These are phyloP conservation scores for Thunnus albacares DNA, from an alignment of 2,797 vertebrate species.

Conservation along the genomic window DNA sequence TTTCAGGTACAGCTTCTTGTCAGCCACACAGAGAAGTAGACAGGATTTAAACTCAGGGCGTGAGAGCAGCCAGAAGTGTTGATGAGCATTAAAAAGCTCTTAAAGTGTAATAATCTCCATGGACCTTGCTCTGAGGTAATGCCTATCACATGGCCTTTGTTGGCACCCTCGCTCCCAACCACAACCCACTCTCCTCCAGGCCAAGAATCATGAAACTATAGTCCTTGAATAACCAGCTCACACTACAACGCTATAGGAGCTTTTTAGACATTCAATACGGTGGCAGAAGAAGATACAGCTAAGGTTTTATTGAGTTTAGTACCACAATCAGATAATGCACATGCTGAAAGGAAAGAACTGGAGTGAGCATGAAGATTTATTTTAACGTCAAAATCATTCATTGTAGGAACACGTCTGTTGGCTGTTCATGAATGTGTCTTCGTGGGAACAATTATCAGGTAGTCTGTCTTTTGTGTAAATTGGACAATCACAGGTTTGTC, in stretches of 20 bases:
- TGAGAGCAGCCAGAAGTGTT: slow-evolving; percentile 87
- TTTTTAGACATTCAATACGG: slow-evolving; percentile 4
- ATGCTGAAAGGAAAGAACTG: background rate
- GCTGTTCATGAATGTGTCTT: slow-evolving; percentile 39
- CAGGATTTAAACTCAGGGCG: slow-evolving; percentile 67
- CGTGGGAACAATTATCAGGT: slow-evolving; percentile 46
- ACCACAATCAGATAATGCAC: background rate
- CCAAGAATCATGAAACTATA: slow-evolving; percentile 63
- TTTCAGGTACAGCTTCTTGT: slow-evolving; percentile 7
- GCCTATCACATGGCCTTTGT: slow-evolving; percentile 77
- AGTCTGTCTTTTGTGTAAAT: slow-evolving; percentile 47
- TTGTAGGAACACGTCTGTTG: background rate
- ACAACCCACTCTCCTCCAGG: slow-evolving; percentile 54
- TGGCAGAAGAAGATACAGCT: slow-evolving; percentile 9
- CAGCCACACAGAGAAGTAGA: slow-evolving; percentile 40
- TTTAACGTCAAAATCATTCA: slow-evolving; percentile 5
- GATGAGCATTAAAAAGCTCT: slow-evolving; percentile 89
- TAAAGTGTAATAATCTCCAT: slow-evolving; percentile 84
- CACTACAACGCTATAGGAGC: slow-evolving; percentile 16
- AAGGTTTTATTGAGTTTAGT: slow-evolving; percentile 16
- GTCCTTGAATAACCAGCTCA: slow-evolving; percentile 42
- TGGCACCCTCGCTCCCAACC: slow-evolving; percentile 55
- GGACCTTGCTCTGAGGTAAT: slow-evolving; percentile 84
- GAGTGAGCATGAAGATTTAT: slow-evolving; percentile 10
- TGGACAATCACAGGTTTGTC: slow-evolving; percentile 54